Base-by-base conservation (phyloP, 2,113 vertebrate genomes). In the Phoenicopterus ruber region DNA sequence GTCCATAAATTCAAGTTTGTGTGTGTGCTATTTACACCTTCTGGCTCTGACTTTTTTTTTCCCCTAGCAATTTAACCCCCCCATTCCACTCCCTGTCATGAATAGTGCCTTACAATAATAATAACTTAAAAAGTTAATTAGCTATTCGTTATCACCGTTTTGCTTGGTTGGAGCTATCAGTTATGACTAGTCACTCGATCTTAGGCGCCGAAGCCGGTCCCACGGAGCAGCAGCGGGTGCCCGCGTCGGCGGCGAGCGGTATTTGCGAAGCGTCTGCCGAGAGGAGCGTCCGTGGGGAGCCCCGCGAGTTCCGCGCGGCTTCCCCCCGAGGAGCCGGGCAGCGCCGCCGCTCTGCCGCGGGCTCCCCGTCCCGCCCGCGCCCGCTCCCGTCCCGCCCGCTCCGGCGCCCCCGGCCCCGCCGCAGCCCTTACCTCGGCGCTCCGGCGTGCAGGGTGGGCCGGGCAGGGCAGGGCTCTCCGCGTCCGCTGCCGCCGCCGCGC, bases 131-230 rank as follows among this genome's bases (percentile, higher is more conserved):
- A 90, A 87, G 73, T 92, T 49, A 20, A 55, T n/a, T 19, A 3
- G 13, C 31, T 80, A 16, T 28, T 65, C 15, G 11, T 15, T 63
- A 5, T 7, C 38, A 4, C 16, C 6, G 2, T 7, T 40, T 11
- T 6, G 15, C 31, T 13, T 13, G 16, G 18, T 2, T 6, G 72
- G 50, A 38, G 74, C 62, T 62, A 4, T 12, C 21, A 1, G 29
- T 59, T 29, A 7, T 1, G n/a, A 9, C 14, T 2, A 3, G 57
- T 54, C 52, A 0, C 47, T 40, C 61, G 1, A 13, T 19, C 16
- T 4, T 2, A 20, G 79, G 7, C 7, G 57, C 71, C 32, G 36
- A 13, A 17, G 49, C 32, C 36, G 11, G 26, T 70, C 40, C 18
- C 55, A 3, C 5, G 31, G 77, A 22, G 50, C 49, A 18, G 52